Base-by-base conservation (phyloP, 2,113 vertebrate genomes). In the Amphilophus citrinellus region DNA sequence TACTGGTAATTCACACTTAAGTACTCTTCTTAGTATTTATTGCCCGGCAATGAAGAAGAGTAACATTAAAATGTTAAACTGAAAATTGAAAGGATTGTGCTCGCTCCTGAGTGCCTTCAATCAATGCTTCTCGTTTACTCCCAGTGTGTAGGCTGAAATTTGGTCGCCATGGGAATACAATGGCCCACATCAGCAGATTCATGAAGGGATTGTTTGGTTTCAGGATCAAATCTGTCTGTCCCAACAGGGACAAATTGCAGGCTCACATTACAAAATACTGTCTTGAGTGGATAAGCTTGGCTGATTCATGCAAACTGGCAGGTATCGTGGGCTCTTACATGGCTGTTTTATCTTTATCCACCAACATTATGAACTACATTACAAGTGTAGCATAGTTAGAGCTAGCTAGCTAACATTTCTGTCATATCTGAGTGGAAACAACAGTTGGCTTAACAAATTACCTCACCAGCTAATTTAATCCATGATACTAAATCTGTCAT, bases 181-280 rank as follows among this genome's bases (percentile, higher is more conserved):
- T 30, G 44, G 44, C 44, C 44, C 44, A 71, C 17, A 53, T 71
- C 24, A 18, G 6, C 4, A 50, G 65, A 71, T 50, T 71, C 65
- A 71, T 50, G 24, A 50, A 71, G 24, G 66, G 44, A 50, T 27
- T 71, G 24, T 71, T 71, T 71, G 66, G 66, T 71, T 71, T 30
- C 0, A 2, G 66, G 44, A 71, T 50, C 47, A 71, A 47, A 68
- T 68, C 47, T 47, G 14, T 50, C 42, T 50, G 44, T 68, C 8
- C 9, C 2, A 3, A 50, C 15, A 18, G 42, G 27, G 24, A 71
- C 14, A 47, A 10, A 71, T 50, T 50, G 24, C 66, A 50, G 50
- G 44, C 0, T 50, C 66, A 30, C 44, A 50, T 30, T 30, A 30
- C 42, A 71, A 50, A 71, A 20, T 50, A 30, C 10, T 53, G 24